Evolutionary conservation across 1,140 invertebrate genomes (phyloP), one percentile per base, ranked within the genome.

Genomic region (Drosophila tristis): DNA sequence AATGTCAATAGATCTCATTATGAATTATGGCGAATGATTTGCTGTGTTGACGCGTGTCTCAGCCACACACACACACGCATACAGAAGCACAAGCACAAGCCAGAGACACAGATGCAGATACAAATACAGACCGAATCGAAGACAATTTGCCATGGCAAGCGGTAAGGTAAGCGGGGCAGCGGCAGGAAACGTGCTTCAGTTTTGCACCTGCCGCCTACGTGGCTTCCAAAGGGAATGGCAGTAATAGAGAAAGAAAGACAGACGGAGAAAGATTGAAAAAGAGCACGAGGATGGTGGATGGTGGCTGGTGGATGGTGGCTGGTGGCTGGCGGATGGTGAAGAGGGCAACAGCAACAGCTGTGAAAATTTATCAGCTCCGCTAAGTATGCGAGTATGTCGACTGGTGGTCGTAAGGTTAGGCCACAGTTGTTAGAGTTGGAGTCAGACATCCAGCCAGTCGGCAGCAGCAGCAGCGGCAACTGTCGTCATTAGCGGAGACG

Each of bases 181-280:
- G 48, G 61, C 57, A 47, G 76, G 56, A 73, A 58, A 67, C 50
- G 56, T 66, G 67, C 57, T 66, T 26, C 53, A 61, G 58, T 72
- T 78, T 81, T 85, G 78, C 82, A 89, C 75, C 84, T 79, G 82
- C 82, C 82, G 66, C 84, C 79, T 87, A 87, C 84, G 74, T 76
- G 63, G 74, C 74, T 61, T 50, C 25, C 48, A 45, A 71, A 81
- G 65, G 63, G 60, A 87, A 78, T 62, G 61, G 59, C 55, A 45
- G 47, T 60, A 51, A 59, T 65, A 59, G 60, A 61, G 51, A 68
- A 35, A 57, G 57, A 62, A 59, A 65, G 51, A 26, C 72, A 65
- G 51, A 26, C 72, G 49, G 23, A 66, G 70, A 47, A 45, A 75
- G 61, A 35, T 35, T 35, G 31, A 35, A 35, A 35, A 9, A 35